A percentile compares a stretch with the other conserved stretches of the same genome.
Conservation (phyloP, 2,113 vertebrate species). For the Fregata magnificens region DNA sequence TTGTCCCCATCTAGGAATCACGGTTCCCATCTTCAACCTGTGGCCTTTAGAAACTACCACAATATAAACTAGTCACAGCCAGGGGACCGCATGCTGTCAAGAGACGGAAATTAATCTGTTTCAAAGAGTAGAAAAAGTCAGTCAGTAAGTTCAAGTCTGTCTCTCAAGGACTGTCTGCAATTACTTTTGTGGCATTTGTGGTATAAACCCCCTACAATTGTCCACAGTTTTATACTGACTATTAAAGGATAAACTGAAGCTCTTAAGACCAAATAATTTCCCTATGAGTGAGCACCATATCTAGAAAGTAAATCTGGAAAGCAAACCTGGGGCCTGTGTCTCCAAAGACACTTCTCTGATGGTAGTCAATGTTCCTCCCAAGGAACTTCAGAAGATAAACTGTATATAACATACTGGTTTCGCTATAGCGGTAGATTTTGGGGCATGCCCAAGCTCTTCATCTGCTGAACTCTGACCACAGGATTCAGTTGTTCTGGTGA, state of each 20-base stretch:
- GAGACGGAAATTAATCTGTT: neutral
- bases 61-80: neutral
- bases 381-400: neutral
- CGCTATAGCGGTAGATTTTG: neutral
- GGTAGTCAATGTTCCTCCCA: neutral
- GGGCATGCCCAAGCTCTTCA: neutral
- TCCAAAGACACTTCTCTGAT: neutral
- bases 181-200: neutral
- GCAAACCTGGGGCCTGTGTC: neutral
- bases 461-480: rapidly evolving
- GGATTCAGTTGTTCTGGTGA: neutral
- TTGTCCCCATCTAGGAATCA: neutral
- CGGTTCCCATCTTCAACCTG: neutral
- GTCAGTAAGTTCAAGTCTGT: neutral
- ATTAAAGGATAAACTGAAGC: neutral
- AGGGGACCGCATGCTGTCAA: neutral
- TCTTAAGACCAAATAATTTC: neutral
- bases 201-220: neutral
- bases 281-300: neutral
- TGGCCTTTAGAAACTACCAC: neutral
- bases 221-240: neutral
- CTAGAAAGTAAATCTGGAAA: neutral
- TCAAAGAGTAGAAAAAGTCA: neutral
- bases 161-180: neutral
- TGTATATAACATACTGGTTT: neutral